Evolutionary conservation across 2,113 vertebrate species (phyloP).

Genomic region (Danio rerio): GRCz12tu NC_133196.1:27249001-27249500

Average conservation of each 20-base stretch:
- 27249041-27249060: neutral
- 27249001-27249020: slow-evolving; percentile 15
- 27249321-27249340: neutral
- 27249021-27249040: slow-evolving; percentile 32
- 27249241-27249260: slow-evolving; percentile 43
- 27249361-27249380: neutral
- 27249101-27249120: slow-evolving; percentile 2
- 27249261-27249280: slow-evolving; percentile 15
- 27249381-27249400: neutral
- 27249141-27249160: neutral
- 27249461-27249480: neutral
- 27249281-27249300: neutral
- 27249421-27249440: neutral
- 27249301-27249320: neutral
- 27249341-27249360: neutral
- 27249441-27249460: neutral
- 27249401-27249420: neutral
- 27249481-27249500: neutral
- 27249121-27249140: neutral
- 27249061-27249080: slow-evolving; percentile 2
- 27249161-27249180: slow-evolving; percentile 4
- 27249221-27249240: slow-evolving; percentile 24
- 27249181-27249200: neutral
- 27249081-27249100: neutral
- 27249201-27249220: slow-evolving; percentile 33